Evolutionary conservation across 2,113 vertebrate genomes (phyloP).

Genomic region (Elgaria multicarinata): DNA sequence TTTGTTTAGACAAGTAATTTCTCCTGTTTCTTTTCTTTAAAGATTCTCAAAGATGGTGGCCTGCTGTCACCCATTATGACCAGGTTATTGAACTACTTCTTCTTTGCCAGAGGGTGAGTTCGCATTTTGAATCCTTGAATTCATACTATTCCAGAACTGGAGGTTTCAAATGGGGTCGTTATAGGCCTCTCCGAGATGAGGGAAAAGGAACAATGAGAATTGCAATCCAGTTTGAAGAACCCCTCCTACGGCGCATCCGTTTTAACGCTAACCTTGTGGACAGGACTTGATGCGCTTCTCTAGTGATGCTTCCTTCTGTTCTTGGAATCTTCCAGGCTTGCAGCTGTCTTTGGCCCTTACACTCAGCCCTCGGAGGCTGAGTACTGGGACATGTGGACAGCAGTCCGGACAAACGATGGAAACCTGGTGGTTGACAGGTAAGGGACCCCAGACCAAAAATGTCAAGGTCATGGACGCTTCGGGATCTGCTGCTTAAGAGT

Average conservation of each 20-base stretch:
- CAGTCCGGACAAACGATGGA: constrained; percentile 89
- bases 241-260: background rate
- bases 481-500: background rate
- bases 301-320: background rate
- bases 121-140: background rate
- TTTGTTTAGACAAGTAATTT: background rate
- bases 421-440: constrained; percentile 94
- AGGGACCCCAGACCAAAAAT: too few relatives aligned
- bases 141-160: background rate
- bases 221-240: background rate
- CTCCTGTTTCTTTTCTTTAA: constrained; percentile 16
- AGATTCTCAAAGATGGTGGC: constrained; percentile 92
- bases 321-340: constrained; percentile 77
- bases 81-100: constrained; percentile 86
- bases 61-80: constrained; percentile 85
- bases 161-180: background rate
- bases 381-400: constrained; percentile 96
- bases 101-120: constrained; percentile 90
- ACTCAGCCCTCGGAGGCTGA: constrained; percentile 90
- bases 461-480: too few relatives aligned
- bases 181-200: background rate
- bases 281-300: too few relatives aligned
- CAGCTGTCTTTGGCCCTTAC: constrained; percentile 91
- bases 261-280: background rate
- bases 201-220: background rate